These are phyloP conservation scores for Cepaea hortensis DNA, from an alignment of 2,888 invertebrate genomes.

Conservation along the genomic window DNA sequence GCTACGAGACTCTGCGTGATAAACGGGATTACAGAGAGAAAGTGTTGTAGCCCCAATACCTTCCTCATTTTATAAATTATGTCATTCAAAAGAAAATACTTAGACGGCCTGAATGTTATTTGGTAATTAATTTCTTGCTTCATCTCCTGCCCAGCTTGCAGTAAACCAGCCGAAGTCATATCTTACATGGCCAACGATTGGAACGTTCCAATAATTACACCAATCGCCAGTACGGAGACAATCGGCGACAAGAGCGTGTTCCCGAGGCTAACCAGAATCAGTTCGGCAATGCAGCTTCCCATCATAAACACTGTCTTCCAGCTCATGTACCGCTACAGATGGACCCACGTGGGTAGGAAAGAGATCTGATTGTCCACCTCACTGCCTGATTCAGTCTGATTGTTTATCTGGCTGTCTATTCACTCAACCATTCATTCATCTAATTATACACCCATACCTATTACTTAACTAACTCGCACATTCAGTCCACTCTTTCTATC, in stretches of 20 bases:
- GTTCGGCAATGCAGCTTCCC: slow-evolving; percentile 48
- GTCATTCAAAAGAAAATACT: no score
- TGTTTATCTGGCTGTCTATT: no score
- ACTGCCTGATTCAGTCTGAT: no score
- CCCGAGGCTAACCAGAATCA: slow-evolving; percentile 59
- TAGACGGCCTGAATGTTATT: no score
- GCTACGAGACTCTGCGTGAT: no score
- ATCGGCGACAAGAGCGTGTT: slow-evolving; percentile 59
- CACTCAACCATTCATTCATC: no score
- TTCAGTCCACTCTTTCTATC: background rate
- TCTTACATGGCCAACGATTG: slow-evolving; percentile 58
- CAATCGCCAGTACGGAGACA: slow-evolving; percentile 55
- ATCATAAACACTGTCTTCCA: slow-evolving; percentile 37
- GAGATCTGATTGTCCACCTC: background rate
- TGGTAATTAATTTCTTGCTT: no score
- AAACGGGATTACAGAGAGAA: no score
- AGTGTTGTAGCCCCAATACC: no score
- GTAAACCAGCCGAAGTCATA: slow-evolving; percentile 54
- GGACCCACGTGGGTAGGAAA: slow-evolving; percentile 52
- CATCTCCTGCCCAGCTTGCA: slow-evolving; percentile 54
- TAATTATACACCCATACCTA: no score
- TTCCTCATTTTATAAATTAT: no score
- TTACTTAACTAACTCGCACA: no score
- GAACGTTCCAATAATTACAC: slow-evolving; percentile 60
- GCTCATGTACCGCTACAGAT: slow-evolving; percentile 54